These are phyloP conservation scores for Ctenopoma kingsleyae DNA, from an alignment of 2,797 vertebrate genomes.

Conservation along the genomic window DNA sequence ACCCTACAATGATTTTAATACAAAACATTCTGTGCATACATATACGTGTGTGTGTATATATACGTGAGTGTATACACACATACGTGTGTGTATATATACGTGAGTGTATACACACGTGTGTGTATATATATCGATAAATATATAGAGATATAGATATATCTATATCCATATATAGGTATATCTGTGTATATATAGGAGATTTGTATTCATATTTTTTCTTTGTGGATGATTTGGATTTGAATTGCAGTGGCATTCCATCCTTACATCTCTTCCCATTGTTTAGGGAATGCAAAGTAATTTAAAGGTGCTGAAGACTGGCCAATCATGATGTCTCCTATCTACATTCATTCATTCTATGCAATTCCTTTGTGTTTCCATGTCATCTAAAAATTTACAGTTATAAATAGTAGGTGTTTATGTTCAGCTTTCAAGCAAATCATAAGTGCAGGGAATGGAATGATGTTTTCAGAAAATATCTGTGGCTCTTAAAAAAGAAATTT, in stretches of 20 bases:
- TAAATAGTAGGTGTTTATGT: conserved; percentile 56
- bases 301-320: conserved; percentile 85
- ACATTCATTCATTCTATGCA: conserved; percentile 87
- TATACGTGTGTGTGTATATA: not conserved
- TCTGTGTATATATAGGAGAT: not conserved
- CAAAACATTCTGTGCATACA: not conserved
- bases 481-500: conserved; percentile 34
- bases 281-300: conserved; percentile 72
- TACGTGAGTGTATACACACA: too few relatives aligned
- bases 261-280: conserved; percentile 65
- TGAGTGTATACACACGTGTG: not conserved
- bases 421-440: conserved; percentile 40
- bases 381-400: conserved; percentile 50
- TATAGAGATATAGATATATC: conserved; percentile 47
- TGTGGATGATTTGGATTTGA: conserved; percentile 36
- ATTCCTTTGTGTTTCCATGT: conserved; percentile 68
- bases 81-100: not conserved
- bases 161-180: conserved; percentile 25
- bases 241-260: conserved; percentile 64
- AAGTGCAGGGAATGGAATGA: conserved; percentile 42
- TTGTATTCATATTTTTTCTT: too few relatives aligned
- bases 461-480: conserved; percentile 54
- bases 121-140: conserved; percentile 21
- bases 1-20: conserved; percentile 56
- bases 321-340: conserved; percentile 79